Percentiles rank a stretch among this genome's conserved stretches.
phyloP scores from a whole-genome alignment of 2,113 vertebrate genomes.

The Motacilla alba region DNA sequence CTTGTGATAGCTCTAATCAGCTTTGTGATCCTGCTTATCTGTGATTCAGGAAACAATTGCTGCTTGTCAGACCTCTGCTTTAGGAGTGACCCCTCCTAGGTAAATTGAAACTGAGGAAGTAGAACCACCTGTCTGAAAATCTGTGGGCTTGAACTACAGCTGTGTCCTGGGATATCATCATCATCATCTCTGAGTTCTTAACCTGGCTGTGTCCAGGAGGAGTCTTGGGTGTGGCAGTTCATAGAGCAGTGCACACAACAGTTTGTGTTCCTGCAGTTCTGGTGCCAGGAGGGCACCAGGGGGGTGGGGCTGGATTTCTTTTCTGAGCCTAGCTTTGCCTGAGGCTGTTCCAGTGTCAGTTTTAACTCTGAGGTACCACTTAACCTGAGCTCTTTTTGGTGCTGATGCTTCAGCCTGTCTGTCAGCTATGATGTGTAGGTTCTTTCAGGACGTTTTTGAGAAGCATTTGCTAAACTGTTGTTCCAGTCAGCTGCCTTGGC shows the following conservation, averaged over 20 bases:
- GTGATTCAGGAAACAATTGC: neutral
- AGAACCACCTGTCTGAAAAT: neutral
- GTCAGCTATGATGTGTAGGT: neutral
- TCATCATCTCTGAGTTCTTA: neutral
- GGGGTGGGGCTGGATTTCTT: neutral
- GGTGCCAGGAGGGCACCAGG: neutral
- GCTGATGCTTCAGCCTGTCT: neutral
- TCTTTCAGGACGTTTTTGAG: neutral
- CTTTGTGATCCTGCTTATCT: neutral
- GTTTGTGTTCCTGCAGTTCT: neutral
- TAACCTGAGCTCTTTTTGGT: neutral
- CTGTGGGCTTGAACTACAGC: neutral
- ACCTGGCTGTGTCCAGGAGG: neutral
- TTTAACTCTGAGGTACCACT: neutral
- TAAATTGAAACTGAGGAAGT: neutral
- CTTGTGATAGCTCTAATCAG: neutral
- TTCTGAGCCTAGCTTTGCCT: neutral
- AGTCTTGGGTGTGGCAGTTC: neutral
- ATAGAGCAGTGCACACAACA: accelerated
- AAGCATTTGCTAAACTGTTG: neutral
- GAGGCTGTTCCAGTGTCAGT: neutral
- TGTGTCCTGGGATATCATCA: neutral
- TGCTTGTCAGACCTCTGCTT: neutral
- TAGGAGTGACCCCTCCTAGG: neutral
- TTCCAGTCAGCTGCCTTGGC: neutral